Evolutionary conservation across 1,140 invertebrate species (phyloP).

Genomic region (Ptiloglossa arizonensis): DNA sequence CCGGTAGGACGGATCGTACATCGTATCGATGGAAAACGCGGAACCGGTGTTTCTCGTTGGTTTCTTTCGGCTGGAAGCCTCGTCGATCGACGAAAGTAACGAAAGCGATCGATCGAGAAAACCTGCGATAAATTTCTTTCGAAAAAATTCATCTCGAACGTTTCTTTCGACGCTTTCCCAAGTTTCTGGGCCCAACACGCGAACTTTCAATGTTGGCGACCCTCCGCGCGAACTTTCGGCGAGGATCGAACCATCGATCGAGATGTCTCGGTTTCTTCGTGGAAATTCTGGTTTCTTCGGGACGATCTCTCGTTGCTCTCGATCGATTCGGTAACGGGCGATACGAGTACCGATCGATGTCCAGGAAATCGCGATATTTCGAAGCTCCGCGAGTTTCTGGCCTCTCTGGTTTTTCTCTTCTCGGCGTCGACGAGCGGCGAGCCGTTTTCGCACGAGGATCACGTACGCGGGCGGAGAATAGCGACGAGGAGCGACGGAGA

Average conservation of each 20-base stretch:
- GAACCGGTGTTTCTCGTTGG: too few species aligned
- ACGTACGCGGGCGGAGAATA: constrained; percentile 55
- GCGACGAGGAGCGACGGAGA: constrained; percentile 27
- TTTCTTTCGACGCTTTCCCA: too few species aligned
- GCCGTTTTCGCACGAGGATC: constrained; percentile 60
- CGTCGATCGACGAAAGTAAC: too few species aligned
- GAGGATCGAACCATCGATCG: constrained; percentile 28
- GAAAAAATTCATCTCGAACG: too few species aligned
- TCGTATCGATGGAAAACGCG: too few species aligned
- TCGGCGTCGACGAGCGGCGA: not conserved
- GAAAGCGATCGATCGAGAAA: too few species aligned
- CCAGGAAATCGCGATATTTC: constrained; percentile 72
- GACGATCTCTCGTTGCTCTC: not conserved
- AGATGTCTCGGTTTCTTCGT: not conserved
- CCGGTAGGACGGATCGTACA: too few species aligned
- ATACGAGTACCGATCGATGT: constrained; percentile 38
- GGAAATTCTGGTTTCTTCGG: not conserved
- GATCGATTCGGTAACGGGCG: not conserved
- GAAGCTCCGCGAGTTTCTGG: constrained; percentile 11
- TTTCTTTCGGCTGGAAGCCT: too few species aligned
- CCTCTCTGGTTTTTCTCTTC: constrained; percentile 23
- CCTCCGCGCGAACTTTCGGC: not conserved
- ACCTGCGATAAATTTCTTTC: too few species aligned
- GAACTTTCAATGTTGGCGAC: too few species aligned
- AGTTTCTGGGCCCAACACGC: too few species aligned